Percentiles rank a stretch among this genome's conserved stretches.
Evolutionary conservation across 2,113 vertebrate genomes (phyloP).

Genomic region (Carassius auratus): DNA sequence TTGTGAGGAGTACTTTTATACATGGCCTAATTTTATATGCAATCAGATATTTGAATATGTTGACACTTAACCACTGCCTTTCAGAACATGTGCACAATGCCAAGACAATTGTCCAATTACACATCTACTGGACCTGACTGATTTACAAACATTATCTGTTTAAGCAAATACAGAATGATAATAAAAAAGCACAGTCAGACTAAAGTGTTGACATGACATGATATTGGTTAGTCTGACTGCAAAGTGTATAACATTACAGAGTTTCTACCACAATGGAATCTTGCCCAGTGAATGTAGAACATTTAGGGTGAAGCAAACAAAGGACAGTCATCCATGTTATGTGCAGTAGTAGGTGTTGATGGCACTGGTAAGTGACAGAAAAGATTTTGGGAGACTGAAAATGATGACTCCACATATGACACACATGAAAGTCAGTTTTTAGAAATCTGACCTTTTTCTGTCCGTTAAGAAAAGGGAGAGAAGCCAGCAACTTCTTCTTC

Average conservation of each 20-base stretch:
- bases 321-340: conserved; percentile 28
- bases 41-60: no score
- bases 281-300: neutral
- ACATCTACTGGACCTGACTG: neutral
- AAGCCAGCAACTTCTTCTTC: neutral
- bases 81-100: neutral
- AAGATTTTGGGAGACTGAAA: conserved; percentile 77
- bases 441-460: conserved; percentile 80
- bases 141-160: neutral
- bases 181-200: no score
- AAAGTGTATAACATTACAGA: no score
- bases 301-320: conserved; percentile 45
- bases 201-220: no score
- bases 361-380: conserved; percentile 67
- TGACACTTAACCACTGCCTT: neutral
- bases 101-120: neutral
- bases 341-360: conserved; percentile 52
- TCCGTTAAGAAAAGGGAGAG: conserved; percentile 63
- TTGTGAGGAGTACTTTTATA: no score
- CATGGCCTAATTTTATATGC: no score
- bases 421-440: conserved; percentile 76
- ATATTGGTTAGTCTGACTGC: no score
- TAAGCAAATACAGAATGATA: neutral
- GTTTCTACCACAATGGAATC: no score
- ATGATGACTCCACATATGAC: conserved; percentile 79